phyloP scores from a whole-genome alignment of 2,888 invertebrate genomes.

The Homarus gammarus region DNA sequence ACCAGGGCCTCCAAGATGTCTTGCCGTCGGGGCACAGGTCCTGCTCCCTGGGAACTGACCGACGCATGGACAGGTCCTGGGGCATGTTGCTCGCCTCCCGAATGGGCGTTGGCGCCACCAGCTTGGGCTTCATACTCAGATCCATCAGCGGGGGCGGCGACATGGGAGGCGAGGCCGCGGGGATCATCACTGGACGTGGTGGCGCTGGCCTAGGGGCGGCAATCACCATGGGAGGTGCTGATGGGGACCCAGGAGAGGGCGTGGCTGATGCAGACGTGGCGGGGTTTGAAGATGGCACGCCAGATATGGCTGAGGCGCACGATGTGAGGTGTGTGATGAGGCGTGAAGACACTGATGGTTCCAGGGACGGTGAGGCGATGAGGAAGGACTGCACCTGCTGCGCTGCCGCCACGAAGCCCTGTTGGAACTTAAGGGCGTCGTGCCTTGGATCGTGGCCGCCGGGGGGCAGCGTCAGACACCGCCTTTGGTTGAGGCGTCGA shows the following conservation, averaged over 20 bases:
- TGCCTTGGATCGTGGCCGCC: conserved; percentile 70
- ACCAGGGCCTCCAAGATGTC: conserved; percentile 62
- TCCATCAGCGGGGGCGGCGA: conserved; percentile 54
- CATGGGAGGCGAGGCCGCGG: conserved; percentile 47
- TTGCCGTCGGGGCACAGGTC: conserved; percentile 32
- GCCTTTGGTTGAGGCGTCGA: conserved; percentile 80
- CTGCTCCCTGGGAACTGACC: conserved; percentile 21
- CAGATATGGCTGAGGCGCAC: conserved; percentile 71
- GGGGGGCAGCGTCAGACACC: conserved; percentile 68
- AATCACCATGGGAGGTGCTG: conserved; percentile 10
- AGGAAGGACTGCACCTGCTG: conserved; percentile 75
- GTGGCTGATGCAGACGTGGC: not conserved
- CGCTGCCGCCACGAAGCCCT: conserved; percentile 75
- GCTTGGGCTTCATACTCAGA: conserved; percentile 58
- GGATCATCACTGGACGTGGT: conserved; percentile 19
- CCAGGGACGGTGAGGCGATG: conserved; percentile 65
- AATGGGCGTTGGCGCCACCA: conserved; percentile 61
- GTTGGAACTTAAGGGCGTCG: conserved; percentile 75
- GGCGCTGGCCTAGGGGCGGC: conserved; percentile 6
- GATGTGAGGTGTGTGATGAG: conserved; percentile 73
- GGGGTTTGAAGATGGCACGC: conserved; percentile 37
- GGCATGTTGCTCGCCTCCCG: conserved; percentile 42
- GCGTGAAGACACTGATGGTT: conserved; percentile 72
- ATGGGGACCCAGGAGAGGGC: conserved; percentile 32
- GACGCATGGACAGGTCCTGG: conserved; percentile 63